Conservation (phyloP, 2,797 vertebrate species). For the Cynopterus sphinx region DNA sequence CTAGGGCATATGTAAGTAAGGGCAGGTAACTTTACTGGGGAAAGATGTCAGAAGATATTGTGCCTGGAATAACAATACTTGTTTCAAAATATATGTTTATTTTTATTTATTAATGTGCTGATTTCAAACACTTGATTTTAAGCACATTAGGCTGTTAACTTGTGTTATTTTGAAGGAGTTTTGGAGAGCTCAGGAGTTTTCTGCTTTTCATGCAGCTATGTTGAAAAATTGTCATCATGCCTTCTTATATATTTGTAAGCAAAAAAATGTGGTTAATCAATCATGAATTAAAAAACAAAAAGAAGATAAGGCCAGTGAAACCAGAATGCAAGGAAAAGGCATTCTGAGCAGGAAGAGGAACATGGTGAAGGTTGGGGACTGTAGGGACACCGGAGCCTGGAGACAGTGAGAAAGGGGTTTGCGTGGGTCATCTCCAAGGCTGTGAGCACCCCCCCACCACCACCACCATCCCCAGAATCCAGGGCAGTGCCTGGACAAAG, state of each 20-base stretch:
- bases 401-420: too few relatives aligned
- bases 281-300: not conserved
- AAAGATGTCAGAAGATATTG: not conserved
- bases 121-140: not conserved
- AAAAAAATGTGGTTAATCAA: conserved; percentile 27
- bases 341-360: not conserved
- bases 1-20: not conserved
- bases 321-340: not conserved
- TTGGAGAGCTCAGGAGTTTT: not conserved
- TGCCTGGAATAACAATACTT: not conserved
- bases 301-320: not conserved
- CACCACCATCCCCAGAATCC: too few relatives aligned
- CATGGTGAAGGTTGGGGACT: not conserved
- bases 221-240: not conserved
- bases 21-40: too few relatives aligned
- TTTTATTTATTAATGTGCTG: not conserved
- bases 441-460: not conserved
- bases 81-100: not conserved
- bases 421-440: too few relatives aligned
- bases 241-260: not conserved
- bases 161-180: not conserved
- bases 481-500: not conserved
- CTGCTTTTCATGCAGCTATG: not conserved
- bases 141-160: not conserved
- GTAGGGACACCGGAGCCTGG: not conserved